Evolutionary conservation across 1,140 invertebrate genomes (phyloP).

Genomic region (Monomorium pharaonis): DNA sequence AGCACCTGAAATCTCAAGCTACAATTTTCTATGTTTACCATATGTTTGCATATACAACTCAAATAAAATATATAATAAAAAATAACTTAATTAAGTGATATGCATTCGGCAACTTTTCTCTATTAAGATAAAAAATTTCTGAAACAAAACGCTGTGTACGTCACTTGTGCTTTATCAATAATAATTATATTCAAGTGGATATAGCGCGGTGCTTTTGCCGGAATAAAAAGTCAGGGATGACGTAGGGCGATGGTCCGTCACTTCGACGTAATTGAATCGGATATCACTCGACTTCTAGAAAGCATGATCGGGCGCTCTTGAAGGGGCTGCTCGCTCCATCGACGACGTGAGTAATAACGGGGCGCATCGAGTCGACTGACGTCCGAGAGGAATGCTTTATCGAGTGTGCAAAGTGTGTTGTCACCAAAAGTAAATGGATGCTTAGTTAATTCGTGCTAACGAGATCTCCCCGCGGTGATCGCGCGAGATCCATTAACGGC

Average conservation of each 20-base stretch:
- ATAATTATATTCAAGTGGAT: slow-evolving; percentile 13
- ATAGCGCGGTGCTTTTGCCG: neutral
- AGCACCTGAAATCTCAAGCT: too few species aligned
- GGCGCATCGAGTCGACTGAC: slow-evolving; percentile 42
- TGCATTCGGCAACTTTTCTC: too few species aligned
- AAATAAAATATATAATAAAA: too few species aligned
- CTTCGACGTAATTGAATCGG: slow-evolving; percentile 57
- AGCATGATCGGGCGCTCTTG: slow-evolving; percentile 33
- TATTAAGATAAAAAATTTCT: neutral
- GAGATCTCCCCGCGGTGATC: neutral
- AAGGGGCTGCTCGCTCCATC: slow-evolving; percentile 55
- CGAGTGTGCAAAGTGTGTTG: slow-evolving; percentile 58
- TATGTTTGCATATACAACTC: too few species aligned
- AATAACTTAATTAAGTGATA: too few species aligned
- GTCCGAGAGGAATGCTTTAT: slow-evolving; percentile 49
- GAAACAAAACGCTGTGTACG: neutral
- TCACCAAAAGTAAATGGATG: slow-evolving; percentile 56
- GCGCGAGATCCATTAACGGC: slow-evolving; percentile 32
- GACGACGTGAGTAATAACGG: slow-evolving; percentile 53
- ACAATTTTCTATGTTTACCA: too few species aligned
- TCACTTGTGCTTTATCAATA: neutral
- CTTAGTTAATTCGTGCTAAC: slow-evolving; percentile 48
- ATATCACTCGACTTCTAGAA: slow-evolving; percentile 50
- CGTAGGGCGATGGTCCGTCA: slow-evolving; percentile 21
- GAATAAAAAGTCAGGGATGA: slow-evolving; percentile 30